Percentiles rank a stretch among this genome's conserved stretches.
Conservation (phyloP, 2,113 vertebrate species). For the Crotalus horridus region DNA sequence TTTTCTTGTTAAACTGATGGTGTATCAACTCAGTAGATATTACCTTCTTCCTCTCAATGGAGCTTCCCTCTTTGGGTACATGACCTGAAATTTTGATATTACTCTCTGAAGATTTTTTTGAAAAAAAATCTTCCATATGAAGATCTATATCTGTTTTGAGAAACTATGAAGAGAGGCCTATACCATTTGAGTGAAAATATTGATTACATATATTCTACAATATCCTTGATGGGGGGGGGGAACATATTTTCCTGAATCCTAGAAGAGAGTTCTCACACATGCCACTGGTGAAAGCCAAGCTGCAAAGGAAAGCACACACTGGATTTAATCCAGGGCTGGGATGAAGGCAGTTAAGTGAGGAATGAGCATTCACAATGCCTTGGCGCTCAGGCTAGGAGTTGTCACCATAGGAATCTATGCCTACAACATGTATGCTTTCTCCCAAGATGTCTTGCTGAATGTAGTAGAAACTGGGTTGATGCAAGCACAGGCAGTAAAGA, state of each 20-base stretch:
- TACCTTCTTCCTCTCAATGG: not conserved
- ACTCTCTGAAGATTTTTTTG: not conserved
- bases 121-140: not conserved
- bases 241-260: not conserved
- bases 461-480: conserved; percentile 84
- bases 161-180: not conserved
- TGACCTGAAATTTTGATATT: not conserved
- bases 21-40: not conserved
- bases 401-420: conserved; percentile 57
- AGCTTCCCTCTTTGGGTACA: not conserved
- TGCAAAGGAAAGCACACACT: not conserved
- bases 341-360: not conserved
- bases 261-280: not conserved
- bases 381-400: not conserved
- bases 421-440: conserved; percentile 88
- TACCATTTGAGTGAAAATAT: not conserved
- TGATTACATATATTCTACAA: not conserved
- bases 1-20: not conserved
- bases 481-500: conserved; percentile 63
- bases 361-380: not conserved
- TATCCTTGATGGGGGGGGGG: not conserved
- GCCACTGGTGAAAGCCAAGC: not conserved
- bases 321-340: not conserved
- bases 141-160: not conserved
- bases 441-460: conserved; percentile 87